phyloP scores from a whole-genome alignment of 2,797 vertebrate genomes.

The Acropternis orthonyx region DNA sequence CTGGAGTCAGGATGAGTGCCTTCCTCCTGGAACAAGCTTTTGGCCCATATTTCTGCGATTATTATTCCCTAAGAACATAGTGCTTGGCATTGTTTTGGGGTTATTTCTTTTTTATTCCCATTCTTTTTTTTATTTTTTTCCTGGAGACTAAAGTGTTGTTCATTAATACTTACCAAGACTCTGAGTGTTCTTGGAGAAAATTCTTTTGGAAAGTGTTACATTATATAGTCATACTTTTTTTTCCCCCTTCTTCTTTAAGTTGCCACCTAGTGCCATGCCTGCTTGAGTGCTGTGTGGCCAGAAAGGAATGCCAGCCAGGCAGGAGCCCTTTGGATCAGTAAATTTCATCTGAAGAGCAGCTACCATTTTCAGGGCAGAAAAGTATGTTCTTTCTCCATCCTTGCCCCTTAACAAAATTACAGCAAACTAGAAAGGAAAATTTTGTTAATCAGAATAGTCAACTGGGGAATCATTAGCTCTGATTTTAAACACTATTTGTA shows the following conservation, averaged over 20 bases:
- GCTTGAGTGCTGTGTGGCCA: background rate
- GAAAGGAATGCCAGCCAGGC: background rate
- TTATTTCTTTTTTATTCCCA: too few species aligned
- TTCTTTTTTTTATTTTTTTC: background rate
- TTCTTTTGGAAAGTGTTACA: background rate
- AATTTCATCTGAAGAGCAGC: background rate
- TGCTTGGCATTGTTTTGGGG: background rate
- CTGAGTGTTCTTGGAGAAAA: background rate
- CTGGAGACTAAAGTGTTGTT: background rate
- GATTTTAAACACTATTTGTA: conserved; percentile 68
- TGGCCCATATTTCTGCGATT: background rate
- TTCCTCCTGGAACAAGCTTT: background rate
- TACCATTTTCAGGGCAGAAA: conserved; percentile 26
- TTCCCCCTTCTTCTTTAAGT: background rate
- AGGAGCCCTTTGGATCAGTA: background rate
- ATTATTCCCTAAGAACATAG: background rate
- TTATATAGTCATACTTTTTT: background rate
- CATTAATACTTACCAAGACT: background rate
- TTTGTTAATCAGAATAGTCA: conserved; percentile 71
- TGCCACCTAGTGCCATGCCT: background rate
- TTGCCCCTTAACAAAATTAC: conserved; percentile 48
- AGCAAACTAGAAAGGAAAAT: conserved; percentile 57
- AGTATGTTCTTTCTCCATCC: conserved; percentile 1
- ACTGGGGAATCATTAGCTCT: conserved; percentile 66
- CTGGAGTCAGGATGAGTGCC: background rate